Evolutionary conservation across 2,888 invertebrate genomes (phyloP), one percentile per base, ranked within the genome.

Genomic region (Neoitamus cyanurus): DNA sequence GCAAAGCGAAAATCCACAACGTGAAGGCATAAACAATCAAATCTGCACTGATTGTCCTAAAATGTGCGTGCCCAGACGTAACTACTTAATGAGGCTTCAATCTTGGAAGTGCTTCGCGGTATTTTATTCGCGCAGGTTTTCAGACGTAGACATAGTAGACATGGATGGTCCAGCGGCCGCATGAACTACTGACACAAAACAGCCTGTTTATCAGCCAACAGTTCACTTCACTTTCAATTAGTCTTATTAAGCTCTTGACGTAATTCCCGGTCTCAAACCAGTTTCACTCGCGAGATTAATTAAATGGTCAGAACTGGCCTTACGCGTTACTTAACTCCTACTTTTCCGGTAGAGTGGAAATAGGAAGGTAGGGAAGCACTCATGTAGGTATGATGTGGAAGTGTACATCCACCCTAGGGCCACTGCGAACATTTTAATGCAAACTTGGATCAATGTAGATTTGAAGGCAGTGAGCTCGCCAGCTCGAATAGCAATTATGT

Each of bases 161-260:
- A 13, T 42, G n/a, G n/a, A 42, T 25, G 25, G 25, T 58, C 58
- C 58, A 58, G 58, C 58, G 58, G 25, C 20, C 58, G 58, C 25
- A 42, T 75, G 75, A n/a, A 25, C 75, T 42, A 42, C 75, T 75
- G 75, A 75, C 75, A 75, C 75, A 75, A 75, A 75, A 42, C 75
- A 42, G 5, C 75, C 20, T 37, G 20, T 75, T 25, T 42, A 25
- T 3, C 46, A 75, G 34, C 42, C 42, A 46, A 20, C 75, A 75
- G 28, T 75, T 75, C 75, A 75, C 37, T 75, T 75, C 75, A 75
- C 75, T 75, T 75, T 75, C 75, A 75, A 75, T 75, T 75, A 75
- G 75, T 75, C 75, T 42, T 75, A 75, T 75, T 75, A 42, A 42
- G 75, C 25, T 75, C 15, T 42, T 75, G 75, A 75, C 75, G 75